Conservation (phyloP, 2,797 vertebrate species). For the Distichodus sexfasciatus region DNA sequence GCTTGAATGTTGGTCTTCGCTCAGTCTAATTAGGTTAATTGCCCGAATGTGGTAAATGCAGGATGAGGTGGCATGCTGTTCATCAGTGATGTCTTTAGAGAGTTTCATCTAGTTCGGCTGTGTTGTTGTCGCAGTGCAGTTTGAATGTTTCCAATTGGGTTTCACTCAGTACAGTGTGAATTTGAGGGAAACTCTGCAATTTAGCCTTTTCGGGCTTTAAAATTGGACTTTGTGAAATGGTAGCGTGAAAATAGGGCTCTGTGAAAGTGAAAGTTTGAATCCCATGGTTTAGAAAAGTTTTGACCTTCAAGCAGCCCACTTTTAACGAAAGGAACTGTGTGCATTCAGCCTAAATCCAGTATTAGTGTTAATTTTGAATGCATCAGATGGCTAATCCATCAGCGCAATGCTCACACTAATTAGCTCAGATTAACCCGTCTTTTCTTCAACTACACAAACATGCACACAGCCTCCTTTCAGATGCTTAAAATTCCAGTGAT, state of each 20-base stretch:
- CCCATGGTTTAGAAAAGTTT: conserved; percentile 16
- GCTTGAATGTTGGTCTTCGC: conserved; percentile 55
- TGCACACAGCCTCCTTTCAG: conserved; percentile 11
- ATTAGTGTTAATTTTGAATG: neutral
- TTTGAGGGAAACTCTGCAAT: conserved; percentile 6
- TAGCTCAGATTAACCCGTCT: neutral
- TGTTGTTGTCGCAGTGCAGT: conserved; percentile 6
- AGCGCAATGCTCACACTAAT: conserved; percentile 10
- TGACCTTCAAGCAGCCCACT: conserved; percentile 4
- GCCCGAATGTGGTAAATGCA: conserved; percentile 57
- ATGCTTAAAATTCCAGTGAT: neutral
- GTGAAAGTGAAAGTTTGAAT: conserved; percentile 14
- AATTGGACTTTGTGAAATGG: conserved; percentile 22
- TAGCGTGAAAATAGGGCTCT: too few relatives aligned
- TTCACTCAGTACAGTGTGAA: neutral
- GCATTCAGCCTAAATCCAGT: neutral
- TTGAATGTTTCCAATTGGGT: conserved; percentile 27
- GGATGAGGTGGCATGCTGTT: conserved; percentile 48
- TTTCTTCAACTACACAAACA: conserved; percentile 14
- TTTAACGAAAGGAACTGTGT: conserved; percentile 1
- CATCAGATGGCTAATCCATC: neutral
- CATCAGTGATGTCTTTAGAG: conserved; percentile 35
- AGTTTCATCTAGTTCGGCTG: conserved; percentile 33
- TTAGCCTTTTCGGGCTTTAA: conserved; percentile 15
- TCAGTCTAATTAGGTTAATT: conserved; percentile 63